Conservation (phyloP, 2,113 vertebrate species). For the Nematolebias whitei region DNA sequence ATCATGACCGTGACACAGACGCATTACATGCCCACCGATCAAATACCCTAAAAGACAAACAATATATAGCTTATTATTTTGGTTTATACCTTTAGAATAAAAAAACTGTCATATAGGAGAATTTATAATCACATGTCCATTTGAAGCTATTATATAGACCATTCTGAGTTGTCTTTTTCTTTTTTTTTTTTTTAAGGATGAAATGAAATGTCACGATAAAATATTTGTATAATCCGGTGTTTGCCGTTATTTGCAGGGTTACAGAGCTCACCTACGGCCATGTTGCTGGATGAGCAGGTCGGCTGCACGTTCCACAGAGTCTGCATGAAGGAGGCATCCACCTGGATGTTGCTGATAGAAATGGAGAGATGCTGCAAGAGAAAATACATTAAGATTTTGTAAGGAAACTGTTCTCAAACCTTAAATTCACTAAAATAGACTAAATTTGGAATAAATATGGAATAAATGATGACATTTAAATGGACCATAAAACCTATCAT, state of each 20-base stretch:
- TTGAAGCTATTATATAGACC: not conserved
- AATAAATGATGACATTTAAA: too few relatives aligned
- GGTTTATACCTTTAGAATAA: too few relatives aligned
- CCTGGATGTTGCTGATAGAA: constrained; percentile 88
- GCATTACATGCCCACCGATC: constrained; percentile 92
- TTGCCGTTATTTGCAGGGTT: not conserved
- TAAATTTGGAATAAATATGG: too few relatives aligned
- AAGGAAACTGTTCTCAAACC: too few relatives aligned
- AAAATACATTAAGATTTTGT: too few relatives aligned
- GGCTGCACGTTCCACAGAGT: constrained; percentile 98
- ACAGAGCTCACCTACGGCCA: constrained; percentile 86
- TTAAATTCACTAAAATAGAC: too few relatives aligned
- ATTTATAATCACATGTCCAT: too few relatives aligned
- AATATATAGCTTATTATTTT: not conserved
- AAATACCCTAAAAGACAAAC: constrained; percentile 83
- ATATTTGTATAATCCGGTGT: too few relatives aligned
- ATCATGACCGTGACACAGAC: constrained; percentile 94
- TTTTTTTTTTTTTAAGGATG: not conserved
- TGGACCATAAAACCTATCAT: too few relatives aligned
- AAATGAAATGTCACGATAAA: too few relatives aligned
- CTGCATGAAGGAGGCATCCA: constrained; percentile 98
- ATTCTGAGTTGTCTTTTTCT: too few relatives aligned
- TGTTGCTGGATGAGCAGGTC: constrained; percentile 89
- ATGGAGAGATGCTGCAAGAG: constrained; percentile 89
- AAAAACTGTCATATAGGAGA: too few relatives aligned